Evolutionary conservation across 2,888 invertebrate species (phyloP), one percentile per base, ranked within the genome.

Genomic region (Sepiola atlantica): DNA sequence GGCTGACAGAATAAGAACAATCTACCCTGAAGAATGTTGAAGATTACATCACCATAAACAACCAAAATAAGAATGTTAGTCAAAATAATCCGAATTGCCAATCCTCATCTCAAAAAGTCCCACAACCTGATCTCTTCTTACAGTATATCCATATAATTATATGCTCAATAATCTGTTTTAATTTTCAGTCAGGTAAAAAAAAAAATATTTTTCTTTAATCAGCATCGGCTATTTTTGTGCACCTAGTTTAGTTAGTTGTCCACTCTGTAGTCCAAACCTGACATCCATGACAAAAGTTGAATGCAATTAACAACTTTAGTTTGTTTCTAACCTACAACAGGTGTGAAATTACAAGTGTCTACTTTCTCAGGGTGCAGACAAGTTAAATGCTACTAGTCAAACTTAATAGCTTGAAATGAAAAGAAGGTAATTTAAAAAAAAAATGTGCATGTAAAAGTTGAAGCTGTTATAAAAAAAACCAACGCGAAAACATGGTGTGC

Each of bases 301-400:
- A 77, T 77, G n/a, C 77, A 77, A 77, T 16, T 77, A 77, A n/a
- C 77, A 77, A 16, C 77, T 32, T 77, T 77, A 77, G n/a, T 77
- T 4, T n/a, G n/a, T 77, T 77, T 77, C 4, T 77, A 77, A 77
- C n/a, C 32, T 32, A 10, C 16, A 77, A n/a, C n/a, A 77, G 77
- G 77, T 77, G 77, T 77, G 77, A 77, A 77, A n/a, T 77, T 77
- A n/a, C n/a, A 77, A 77, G 16, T 77, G 77, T 77, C 77, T n/a
- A 77, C 77, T 77, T 77, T 77, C 77, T 77, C 77, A 77, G 77
- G 77, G 16, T 77, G 77, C 77, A 77, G 77, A 77, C 77, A 77
- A n/a, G n/a, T 77, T 77, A 77, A 77, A 77, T 77, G 77, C 32
- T 77, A 16, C 16, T n/a, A 77, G 32, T 77, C 77, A 77, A 77